Percentiles rank a stretch among this genome's conserved stretches.
These are phyloP conservation scores for Sminthurides aquaticus DNA, from an alignment of 2,888 invertebrate species.

Conservation along the genomic window DNA sequence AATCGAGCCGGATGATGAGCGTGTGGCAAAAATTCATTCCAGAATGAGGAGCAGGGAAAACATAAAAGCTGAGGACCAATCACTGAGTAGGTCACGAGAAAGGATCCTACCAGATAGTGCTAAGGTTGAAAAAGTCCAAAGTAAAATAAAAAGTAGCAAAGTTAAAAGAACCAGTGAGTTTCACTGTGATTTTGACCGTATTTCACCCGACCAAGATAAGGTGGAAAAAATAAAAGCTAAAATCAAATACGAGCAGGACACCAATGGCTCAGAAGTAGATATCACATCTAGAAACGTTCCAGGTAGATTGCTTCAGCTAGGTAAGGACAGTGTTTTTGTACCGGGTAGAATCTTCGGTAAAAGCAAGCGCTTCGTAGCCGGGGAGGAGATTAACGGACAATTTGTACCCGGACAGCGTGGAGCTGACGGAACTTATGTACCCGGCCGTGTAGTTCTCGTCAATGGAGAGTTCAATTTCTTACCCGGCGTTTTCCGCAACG, in stretches of 20 bases:
- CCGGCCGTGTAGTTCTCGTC: slow-evolving; percentile 53
- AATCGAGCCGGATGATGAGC: slow-evolving; percentile 14
- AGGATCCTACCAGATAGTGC: slow-evolving; percentile 12
- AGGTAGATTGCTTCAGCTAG: slow-evolving; percentile 14
- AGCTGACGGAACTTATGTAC: slow-evolving; percentile 53
- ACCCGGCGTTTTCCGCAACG: slow-evolving; percentile 27
- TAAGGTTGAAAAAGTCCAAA: slow-evolving; percentile 13
- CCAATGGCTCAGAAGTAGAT: background rate
- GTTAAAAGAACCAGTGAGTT: background rate
- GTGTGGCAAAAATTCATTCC: slow-evolving; percentile 11
- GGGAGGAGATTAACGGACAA: slow-evolving; percentile 55
- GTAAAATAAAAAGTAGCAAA: slow-evolving; percentile 3
- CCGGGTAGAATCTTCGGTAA: slow-evolving; percentile 62
- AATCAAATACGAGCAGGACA: slow-evolving; percentile 5
- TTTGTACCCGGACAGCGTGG: slow-evolving; percentile 63
- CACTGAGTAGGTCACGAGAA: slow-evolving; percentile 9
- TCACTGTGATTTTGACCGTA: background rate
- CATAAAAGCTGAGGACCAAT: slow-evolving; percentile 7
- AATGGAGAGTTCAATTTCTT: slow-evolving; percentile 48
- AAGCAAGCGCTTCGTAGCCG: slow-evolving; percentile 49
- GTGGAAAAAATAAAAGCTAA: slow-evolving; percentile 3
- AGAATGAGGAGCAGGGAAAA: slow-evolving; percentile 19
- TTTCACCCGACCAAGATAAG: slow-evolving; percentile 9
- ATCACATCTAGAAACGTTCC: slow-evolving; percentile 2
- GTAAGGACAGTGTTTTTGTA: slow-evolving; percentile 49